Base-by-base conservation (phyloP, 2,113 vertebrate genomes). In the Tricholaema leucomelas region DNA sequence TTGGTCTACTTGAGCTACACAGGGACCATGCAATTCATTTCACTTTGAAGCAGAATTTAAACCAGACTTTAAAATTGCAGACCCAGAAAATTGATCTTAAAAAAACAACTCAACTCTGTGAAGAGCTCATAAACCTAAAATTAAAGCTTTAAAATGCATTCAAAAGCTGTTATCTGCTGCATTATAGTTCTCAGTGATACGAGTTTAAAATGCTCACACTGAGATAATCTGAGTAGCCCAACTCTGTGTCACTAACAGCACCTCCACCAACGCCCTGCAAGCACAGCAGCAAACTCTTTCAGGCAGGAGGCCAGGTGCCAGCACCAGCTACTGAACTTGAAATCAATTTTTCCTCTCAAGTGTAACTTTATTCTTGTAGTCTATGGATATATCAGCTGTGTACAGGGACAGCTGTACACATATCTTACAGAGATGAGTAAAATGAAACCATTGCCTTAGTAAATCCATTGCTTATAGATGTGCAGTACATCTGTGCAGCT, bases 121-220 rank as follows among this genome's bases (percentile, higher is more conserved):
- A 94, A 87, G 61, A 94, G 88, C 78, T 87, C 87, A 67, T 95
- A 94, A 95, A 91, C 64, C 50, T 61, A 60, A 93, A 94, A 93
- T 82, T 95, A 94, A 88, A 93, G 77, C 82, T 72, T 90, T 93
- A 77, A 94, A 94, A 85, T 92, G 96, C 90, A 96, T 79, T 79
- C 69, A 91, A 85, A 93, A 92, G 67, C 54, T 71, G 87, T 95
- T 44, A 91, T 70, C 81, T 92, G 46, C 52, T 6, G n/a, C 76
- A 89, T 85, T 85, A 87, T 56, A 60, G 82, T 87, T 80, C 87
- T 89, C 42, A n/a, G 84, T 89, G 85, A 87, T 71, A 73, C 12
- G 87, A 94, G 82, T 95, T 82, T 87, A 38, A 95, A 91, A 64
- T 87, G 79, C 87, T 92, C 91, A 91, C 84, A 87, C 78, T 15